A percentile compares a stretch with the other conserved stretches of the same genome.
phyloP scores from a whole-genome alignment of 2,797 vertebrate species.

The Australoheros facetus region DNA sequence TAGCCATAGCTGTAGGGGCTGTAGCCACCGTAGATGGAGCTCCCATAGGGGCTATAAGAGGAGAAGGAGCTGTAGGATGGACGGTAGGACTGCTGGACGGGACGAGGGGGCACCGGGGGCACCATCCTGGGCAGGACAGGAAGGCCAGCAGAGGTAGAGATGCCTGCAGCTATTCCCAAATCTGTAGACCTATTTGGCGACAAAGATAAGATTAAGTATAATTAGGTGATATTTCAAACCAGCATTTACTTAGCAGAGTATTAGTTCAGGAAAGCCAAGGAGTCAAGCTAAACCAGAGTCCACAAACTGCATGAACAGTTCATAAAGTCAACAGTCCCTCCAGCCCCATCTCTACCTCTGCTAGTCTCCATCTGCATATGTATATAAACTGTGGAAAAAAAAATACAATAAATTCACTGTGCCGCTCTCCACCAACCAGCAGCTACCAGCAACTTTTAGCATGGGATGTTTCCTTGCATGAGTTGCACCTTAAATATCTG shows the following conservation, averaged over 20 bases:
- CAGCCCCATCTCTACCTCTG: neutral
- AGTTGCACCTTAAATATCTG: neutral
- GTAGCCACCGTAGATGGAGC: conserved; percentile 89
- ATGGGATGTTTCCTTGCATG: neutral
- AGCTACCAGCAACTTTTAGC: rapidly evolving
- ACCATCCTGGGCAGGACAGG: conserved; percentile 82
- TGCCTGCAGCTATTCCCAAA: conserved; percentile 75
- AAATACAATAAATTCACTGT: neutral
- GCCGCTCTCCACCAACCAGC: neutral
- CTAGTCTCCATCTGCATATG: neutral
- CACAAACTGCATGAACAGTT: neutral
- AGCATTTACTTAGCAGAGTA: neutral
- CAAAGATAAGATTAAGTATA: neutral
- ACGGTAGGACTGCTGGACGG: conserved; percentile 85
- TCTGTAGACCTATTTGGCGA: conserved; percentile 84
- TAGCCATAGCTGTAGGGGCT: conserved; percentile 83
- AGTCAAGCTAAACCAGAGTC: neutral
- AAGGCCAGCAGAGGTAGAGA: conserved; percentile 78
- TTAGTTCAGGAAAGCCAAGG: neutral
- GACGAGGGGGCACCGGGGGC: conserved; percentile 89
- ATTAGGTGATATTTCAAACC: neutral
- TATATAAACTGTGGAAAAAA: neutral
- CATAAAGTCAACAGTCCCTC: neutral
- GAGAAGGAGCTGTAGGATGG: conserved; percentile 67
- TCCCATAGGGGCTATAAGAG: conserved; percentile 85